These are phyloP conservation scores for Diorhabda elongata DNA, from an alignment of 1,140 invertebrate genomes.

Conservation along the genomic window DNA sequence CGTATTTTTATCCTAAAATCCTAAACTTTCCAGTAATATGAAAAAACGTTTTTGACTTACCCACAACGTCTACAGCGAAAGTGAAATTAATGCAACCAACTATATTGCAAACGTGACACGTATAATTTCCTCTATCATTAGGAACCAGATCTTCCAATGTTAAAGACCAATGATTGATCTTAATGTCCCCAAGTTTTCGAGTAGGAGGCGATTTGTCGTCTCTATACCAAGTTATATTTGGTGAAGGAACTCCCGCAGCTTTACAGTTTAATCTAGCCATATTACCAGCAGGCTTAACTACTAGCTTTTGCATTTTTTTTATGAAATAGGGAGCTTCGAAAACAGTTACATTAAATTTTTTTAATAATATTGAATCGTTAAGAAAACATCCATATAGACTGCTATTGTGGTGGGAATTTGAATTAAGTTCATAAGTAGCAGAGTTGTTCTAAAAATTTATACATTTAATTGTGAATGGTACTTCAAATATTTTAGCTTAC, in stretches of 20 bases:
- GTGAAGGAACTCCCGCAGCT: conserved; percentile 49
- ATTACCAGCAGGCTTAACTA: conserved; percentile 66
- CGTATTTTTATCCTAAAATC: no score
- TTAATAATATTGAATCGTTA: conserved; percentile 9
- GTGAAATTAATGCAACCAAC: conserved; percentile 73
- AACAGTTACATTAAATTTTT: conserved; percentile 24
- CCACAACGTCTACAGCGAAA: conserved; percentile 67
- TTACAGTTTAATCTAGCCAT: conserved; percentile 61
- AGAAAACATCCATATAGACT: conserved; percentile 25
- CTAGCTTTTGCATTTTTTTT: conserved; percentile 51
- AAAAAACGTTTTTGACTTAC: conserved; percentile 51
- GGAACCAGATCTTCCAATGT: conserved; percentile 70
- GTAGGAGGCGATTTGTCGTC: conserved; percentile 63
- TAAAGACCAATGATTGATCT: conserved; percentile 62
- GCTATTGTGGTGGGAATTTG: neutral
- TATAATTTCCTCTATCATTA: conserved; percentile 79
- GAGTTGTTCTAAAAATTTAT: neutral
- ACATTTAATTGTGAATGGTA: neutral
- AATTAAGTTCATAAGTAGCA: neutral
- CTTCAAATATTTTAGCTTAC: neutral
- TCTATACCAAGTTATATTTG: conserved; percentile 54
- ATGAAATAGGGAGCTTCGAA: conserved; percentile 25
- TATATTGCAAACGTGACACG: conserved; percentile 76
- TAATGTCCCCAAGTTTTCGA: conserved; percentile 60
- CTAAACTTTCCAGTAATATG: neutral